Conservation (phyloP, 2,797 vertebrate genomes). For the Glyptemys insculpta region DNA sequence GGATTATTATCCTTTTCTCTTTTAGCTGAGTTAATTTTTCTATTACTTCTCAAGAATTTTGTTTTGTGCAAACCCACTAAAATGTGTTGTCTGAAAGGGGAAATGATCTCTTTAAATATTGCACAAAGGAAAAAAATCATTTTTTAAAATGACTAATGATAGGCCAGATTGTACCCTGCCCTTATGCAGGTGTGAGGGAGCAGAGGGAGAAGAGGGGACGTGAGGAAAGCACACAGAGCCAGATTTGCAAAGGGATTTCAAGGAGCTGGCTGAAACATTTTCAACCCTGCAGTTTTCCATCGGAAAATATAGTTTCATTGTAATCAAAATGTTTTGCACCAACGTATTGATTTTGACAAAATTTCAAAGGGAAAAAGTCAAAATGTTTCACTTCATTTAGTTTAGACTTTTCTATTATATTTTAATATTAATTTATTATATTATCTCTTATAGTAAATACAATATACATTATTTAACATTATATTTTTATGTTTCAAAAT, state of each 20-base stretch:
- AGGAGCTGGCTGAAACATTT: slow-evolving; percentile 26
- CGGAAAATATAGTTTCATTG: slow-evolving; percentile 49
- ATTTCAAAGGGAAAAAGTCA: not conserved
- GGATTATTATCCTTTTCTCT: not conserved
- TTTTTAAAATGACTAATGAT: not conserved
- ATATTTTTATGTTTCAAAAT: not conserved
- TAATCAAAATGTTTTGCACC: slow-evolving; percentile 7
- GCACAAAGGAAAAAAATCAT: not conserved
- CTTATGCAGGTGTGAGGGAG: not conserved
- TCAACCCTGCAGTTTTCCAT: slow-evolving; percentile 36
- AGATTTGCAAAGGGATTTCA: slow-evolving; percentile 19
- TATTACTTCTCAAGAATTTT: not conserved
- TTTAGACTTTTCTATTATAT: not conserved
- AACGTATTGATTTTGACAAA: slow-evolving; percentile 17
- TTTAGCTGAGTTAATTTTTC: not conserved
- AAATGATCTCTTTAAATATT: not conserved
- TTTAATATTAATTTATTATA: not conserved
- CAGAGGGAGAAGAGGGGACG: not conserved
- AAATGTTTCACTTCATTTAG: not conserved
- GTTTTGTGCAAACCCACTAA: not conserved
- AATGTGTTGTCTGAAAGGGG: not conserved
- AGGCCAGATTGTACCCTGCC: not conserved
- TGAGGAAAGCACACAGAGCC: not conserved
- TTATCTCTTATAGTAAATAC: not conserved
- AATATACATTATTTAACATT: not conserved